Evolutionary conservation across 2,113 vertebrate genomes (phyloP).

Genomic region (Pyrgilauda ruficollis): DNA sequence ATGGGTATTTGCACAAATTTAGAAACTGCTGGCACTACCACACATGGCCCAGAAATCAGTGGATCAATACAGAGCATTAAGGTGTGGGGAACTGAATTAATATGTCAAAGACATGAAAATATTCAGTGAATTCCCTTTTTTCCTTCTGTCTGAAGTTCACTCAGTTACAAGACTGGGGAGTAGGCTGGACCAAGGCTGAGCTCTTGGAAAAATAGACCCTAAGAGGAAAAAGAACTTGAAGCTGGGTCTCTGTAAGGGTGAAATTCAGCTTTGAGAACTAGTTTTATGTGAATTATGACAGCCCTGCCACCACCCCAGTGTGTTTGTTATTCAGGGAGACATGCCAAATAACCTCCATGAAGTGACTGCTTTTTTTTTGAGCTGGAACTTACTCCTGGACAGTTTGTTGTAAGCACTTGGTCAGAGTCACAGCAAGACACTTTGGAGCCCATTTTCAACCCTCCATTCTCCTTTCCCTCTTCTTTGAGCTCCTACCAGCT

Average conservation of each 20-base stretch:
- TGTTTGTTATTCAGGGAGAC: background rate
- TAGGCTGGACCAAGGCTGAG: background rate
- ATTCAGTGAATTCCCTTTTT: background rate
- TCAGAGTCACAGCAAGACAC: background rate
- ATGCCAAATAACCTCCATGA: background rate
- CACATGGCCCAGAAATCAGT: background rate
- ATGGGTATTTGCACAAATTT: background rate
- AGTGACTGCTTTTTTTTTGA: background rate
- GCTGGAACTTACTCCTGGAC: background rate
- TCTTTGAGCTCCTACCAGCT: background rate
- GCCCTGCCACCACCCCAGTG: background rate
- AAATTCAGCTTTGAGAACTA: background rate
- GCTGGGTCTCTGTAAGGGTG: background rate
- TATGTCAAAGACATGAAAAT: background rate
- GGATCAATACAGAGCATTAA: background rate
- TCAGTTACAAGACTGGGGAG: background rate
- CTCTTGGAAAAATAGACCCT: rapidly evolving
- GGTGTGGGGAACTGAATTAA: background rate
- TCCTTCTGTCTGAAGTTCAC: background rate
- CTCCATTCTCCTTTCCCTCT: background rate
- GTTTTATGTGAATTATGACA: background rate
- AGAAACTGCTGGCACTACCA: background rate
- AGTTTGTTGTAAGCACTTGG: background rate
- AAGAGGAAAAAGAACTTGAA: rapidly evolving
- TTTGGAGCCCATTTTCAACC: background rate